Evolutionary conservation across 2,888 invertebrate genomes (phyloP).

Genomic region (Agonopterix subpropinquella): DNA sequence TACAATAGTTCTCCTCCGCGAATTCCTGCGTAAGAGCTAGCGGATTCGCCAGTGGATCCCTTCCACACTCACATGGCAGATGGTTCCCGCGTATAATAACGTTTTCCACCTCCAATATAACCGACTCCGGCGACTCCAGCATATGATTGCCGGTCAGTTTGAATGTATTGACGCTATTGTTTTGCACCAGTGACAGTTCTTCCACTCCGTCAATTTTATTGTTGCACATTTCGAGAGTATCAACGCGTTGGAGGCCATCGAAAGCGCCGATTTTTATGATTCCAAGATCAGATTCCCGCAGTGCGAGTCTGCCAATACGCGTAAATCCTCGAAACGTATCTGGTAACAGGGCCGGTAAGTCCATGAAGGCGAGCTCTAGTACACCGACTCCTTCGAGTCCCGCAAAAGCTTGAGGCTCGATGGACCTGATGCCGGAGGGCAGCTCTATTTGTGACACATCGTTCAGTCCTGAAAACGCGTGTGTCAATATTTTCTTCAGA

Average conservation of each 20-base stretch:
- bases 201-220: conserved; percentile 91
- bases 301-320: conserved; percentile 83
- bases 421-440: conserved; percentile 84
- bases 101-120: conserved; percentile 82
- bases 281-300: conserved; percentile 90
- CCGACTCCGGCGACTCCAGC: conserved; percentile 83
- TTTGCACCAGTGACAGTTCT: conserved; percentile 81
- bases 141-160: conserved; percentile 90
- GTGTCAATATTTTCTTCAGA: conserved; percentile 84
- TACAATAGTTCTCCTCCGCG: conserved; percentile 86
- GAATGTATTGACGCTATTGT: conserved; percentile 82
- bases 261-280: conserved; percentile 84
- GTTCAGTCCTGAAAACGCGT: conserved; percentile 89
- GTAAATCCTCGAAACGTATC: conserved; percentile 86
- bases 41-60: conserved; percentile 84
- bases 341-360: conserved; percentile 80
- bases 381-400: conserved; percentile 89
- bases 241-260: conserved; percentile 83
- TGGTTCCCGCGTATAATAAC: conserved; percentile 86
- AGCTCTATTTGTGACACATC: conserved; percentile 89
- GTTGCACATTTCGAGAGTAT: conserved; percentile 84
- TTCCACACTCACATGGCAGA: conserved; percentile 92
- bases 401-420: conserved; percentile 88
- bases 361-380: conserved; percentile 89
- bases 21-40: conserved; percentile 81